These are phyloP conservation scores for Orchesella cincta DNA, from an alignment of 1,140 invertebrate species.

Conservation along the genomic window DNA sequence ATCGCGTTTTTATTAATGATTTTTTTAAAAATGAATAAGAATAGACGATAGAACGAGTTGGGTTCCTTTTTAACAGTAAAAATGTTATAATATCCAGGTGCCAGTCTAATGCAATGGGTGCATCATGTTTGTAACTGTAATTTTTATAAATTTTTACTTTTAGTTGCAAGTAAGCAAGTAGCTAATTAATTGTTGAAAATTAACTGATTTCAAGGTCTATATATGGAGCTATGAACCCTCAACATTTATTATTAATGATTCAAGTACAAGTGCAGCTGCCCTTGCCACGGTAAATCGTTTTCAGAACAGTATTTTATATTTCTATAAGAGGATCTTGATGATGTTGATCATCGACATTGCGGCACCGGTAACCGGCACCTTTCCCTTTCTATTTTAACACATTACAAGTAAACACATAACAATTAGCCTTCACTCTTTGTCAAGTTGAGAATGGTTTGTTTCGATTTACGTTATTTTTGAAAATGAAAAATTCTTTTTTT, in stretches of 20 bases:
- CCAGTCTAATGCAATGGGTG: not conserved
- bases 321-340: not conserved
- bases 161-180: not conserved
- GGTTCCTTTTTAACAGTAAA: not conserved
- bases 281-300: no score
- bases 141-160: not conserved
- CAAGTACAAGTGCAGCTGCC: conserved; percentile 5
- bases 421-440: no score
- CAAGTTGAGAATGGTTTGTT: no score
- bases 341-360: not conserved
- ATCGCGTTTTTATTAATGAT: not conserved
- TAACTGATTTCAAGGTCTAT: conserved; percentile 2
- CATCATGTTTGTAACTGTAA: not conserved
- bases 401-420: no score
- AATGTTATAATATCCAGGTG: not conserved
- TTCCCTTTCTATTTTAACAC: conserved; percentile 17
- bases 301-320: not conserved
- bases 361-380: conserved; percentile 14
- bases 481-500: no score
- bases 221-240: not conserved
- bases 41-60: not conserved
- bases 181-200: conserved; percentile 8
- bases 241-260: not conserved
- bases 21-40: not conserved
- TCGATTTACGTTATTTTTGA: no score